Conservation (phyloP, 2,888 invertebrate genomes). For the Odontothrips loti region DNA sequence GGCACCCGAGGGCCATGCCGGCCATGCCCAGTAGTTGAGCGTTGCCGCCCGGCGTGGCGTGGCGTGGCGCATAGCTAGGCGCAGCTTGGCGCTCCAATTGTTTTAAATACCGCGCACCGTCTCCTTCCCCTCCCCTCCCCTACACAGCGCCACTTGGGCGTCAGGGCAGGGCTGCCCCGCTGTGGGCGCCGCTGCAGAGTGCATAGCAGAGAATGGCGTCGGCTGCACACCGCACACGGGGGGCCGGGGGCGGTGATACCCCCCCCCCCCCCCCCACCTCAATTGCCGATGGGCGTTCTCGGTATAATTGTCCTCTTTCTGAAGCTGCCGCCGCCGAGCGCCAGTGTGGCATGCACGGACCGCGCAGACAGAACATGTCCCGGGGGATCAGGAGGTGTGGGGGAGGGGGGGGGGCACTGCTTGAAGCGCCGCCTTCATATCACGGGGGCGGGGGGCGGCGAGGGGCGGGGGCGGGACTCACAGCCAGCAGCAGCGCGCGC, state of each 20-base stretch:
- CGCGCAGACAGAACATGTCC: background rate
- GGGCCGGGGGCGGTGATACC: too few relatives aligned
- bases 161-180: background rate
- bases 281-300: constrained; percentile 21
- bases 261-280: background rate
- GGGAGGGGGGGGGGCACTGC: background rate
- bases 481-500: too few relatives aligned
- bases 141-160: background rate
- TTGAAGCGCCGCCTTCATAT: background rate
- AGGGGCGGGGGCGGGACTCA: background rate
- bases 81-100: constrained; percentile 1
- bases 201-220: background rate
- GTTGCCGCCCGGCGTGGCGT: background rate
- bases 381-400: too few relatives aligned
- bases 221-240: too few relatives aligned
- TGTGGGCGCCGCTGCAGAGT: background rate
- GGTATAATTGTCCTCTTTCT: background rate
- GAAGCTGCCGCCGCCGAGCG: too few relatives aligned
- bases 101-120: background rate
- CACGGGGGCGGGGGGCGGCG: background rate
- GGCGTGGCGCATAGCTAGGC: background rate
- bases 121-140: background rate
- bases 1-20: background rate
- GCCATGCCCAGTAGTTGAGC: background rate
- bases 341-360: too few relatives aligned